Percentiles rank a stretch among this genome's conserved stretches.
These are phyloP conservation scores for Mythimna ferrago DNA, from an alignment of 2,888 invertebrate species.

Conservation along the genomic window DNA sequence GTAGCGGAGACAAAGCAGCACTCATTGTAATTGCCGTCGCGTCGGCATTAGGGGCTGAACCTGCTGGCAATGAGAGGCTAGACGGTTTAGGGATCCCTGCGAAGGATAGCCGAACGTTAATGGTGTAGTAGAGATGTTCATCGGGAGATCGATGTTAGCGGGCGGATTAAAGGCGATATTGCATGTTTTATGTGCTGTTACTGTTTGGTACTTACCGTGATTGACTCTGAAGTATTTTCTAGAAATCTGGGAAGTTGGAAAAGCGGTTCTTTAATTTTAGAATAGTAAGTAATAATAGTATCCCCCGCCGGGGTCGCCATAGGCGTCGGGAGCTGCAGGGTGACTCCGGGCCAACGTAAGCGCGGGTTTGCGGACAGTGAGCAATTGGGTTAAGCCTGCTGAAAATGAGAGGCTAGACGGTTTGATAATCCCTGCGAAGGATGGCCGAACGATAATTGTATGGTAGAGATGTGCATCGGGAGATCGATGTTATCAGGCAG, in stretches of 20 bases:
- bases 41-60: conserved; percentile 64
- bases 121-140: not conserved
- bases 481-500: not conserved
- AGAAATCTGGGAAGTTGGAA: not conserved
- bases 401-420: conserved; percentile 47
- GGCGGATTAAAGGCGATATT: not conserved
- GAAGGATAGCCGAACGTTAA: not conserved
- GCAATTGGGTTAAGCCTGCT: conserved; percentile 53
- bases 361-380: too few species aligned
- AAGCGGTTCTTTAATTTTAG: not conserved
- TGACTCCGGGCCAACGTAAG: too few species aligned
- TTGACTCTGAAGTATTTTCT: not conserved
- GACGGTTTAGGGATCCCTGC: conserved; percentile 38
- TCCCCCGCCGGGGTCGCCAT: too few species aligned
- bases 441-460: not conserved
- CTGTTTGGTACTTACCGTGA: not conserved
- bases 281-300: not conserved
- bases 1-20: conserved; percentile 71
- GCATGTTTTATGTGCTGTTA: not conserved
- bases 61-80: conserved; percentile 49
- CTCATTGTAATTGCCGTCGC: conserved; percentile 77
- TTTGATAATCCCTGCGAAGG: conserved; percentile 25
- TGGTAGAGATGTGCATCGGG: not conserved
- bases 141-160: not conserved
- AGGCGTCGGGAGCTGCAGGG: too few species aligned